Conservation (phyloP, 2,113 vertebrate species). For the Leptobrachium leishanense region DNA sequence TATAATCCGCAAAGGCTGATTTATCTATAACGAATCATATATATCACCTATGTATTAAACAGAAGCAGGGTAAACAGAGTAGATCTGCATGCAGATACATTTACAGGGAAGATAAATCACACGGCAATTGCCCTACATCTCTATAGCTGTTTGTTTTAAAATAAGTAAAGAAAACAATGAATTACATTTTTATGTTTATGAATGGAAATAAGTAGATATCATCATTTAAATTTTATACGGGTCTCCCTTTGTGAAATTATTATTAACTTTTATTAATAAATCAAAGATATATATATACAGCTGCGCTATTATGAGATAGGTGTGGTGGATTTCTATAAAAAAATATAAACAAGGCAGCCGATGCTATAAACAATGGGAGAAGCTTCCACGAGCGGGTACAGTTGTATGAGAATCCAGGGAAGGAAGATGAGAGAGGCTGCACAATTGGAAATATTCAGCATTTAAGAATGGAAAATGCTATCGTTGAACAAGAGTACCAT, state of each 20-base stretch:
- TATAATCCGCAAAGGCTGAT: slow-evolving; percentile 65
- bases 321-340: no score
- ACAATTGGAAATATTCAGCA: slow-evolving; percentile 29
- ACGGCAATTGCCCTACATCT: neutral
- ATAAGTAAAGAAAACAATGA: neutral
- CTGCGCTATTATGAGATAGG: no score
- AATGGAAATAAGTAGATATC: neutral
- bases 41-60: slow-evolving; percentile 20
- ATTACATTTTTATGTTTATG: neutral
- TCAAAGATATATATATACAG: no score
- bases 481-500: no score
- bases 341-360: no score
- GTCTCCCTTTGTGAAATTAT: neutral
- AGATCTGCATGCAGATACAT: slow-evolving; percentile 15
- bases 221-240: neutral
- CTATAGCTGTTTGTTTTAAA: neutral
- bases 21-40: slow-evolving; percentile 67
- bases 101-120: neutral
- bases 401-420: no score
- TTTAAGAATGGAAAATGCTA: no score
- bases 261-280: no score
- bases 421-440: slow-evolving; percentile 17
- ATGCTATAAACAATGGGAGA: no score
- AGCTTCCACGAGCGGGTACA: no score
- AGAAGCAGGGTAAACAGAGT: neutral